Evolutionary conservation across 53 echinoderm and acorn worm species (phyloP), one percentile per base, ranked within the genome.

Genomic region (Crossaster papposus): DNA sequence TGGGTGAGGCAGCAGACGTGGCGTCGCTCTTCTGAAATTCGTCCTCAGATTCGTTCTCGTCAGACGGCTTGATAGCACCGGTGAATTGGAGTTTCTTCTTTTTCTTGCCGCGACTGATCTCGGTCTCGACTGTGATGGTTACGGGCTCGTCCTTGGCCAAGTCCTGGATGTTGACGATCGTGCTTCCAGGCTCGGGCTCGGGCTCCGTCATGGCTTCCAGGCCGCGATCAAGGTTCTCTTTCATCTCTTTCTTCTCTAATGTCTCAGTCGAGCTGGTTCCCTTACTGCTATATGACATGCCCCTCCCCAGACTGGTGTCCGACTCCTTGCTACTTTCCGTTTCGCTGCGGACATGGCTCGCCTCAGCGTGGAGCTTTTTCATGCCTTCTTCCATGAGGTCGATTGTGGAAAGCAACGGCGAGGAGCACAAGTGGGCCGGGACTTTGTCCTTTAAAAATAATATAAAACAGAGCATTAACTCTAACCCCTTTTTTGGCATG

Each of bases 371-470:
- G 23, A 91, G 77, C 30, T 85, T 79, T 4, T 93, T 86, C 53
- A 94, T 91, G 50, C 98, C 98, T 14, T 96, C 91, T 51, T 93
- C 86, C 93, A 98, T 96, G 9, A 98, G 77, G 33, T 70, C 33
- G 65, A 58, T 65, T 30, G 79, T 72, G 22, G 93, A 90, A 20
- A 92, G 92, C 77, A 98, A 79, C 0, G 96, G 98, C 4, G 96
- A 96, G 3, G 98, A 94, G 65, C 96, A 94, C 54, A 96, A 90
- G 80, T 98, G 89, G n/a, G 91, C 94, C 65, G 97, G 97, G 17
- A 97, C 83, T 54, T 74, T 38, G 53, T 95, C 95, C 94, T 94
- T 38, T n/a, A 78, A 81, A 38, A 17, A 32, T 50, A 33, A 0
- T 92, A 71, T 32, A 31, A 18, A 20, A 58, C 15, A 58, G 58